phyloP scores from a whole-genome alignment of 2,888 invertebrate species.

The Dimorphilus gyrociliatus region DNA sequence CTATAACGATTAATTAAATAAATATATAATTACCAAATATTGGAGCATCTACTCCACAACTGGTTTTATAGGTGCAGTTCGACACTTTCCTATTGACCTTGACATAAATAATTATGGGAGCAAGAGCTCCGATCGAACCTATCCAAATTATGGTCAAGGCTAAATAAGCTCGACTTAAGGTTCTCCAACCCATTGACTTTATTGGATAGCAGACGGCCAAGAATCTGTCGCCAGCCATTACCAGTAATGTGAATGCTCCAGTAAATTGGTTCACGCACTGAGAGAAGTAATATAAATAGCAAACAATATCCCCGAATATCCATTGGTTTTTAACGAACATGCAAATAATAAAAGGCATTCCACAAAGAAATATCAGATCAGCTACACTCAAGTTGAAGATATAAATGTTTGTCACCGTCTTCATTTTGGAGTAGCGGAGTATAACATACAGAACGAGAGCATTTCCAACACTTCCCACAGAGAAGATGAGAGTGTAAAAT shows the following conservation, averaged over 20 bases:
- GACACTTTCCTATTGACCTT: too few species aligned
- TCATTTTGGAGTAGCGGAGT: conserved; percentile 12
- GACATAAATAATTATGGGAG: conserved; percentile 11
- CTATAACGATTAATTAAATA: too few species aligned
- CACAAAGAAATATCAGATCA: conserved; percentile 11
- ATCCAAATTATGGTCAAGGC: conserved; percentile 10
- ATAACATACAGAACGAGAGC: conserved; percentile 11
- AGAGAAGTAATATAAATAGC: conserved; percentile 10
- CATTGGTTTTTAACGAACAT: conserved; percentile 8
- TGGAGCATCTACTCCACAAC: too few species aligned
- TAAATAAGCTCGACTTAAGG: conserved; percentile 8
- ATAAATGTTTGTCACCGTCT: conserved; percentile 13
- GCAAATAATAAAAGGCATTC: conserved; percentile 11
- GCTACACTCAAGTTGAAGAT: conserved; percentile 13
- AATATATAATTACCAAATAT: too few species aligned
- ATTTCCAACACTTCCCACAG: conserved; percentile 9
- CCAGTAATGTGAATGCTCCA: conserved; percentile 11
- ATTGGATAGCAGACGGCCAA: conserved; percentile 12
- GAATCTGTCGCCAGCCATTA: conserved; percentile 13
- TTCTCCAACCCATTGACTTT: conserved; percentile 9
- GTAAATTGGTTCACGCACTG: conserved; percentile 13
- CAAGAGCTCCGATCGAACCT: conserved; percentile 9
- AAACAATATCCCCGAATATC: conserved; percentile 10
- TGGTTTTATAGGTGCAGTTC: too few species aligned
- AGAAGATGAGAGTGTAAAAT: conserved; percentile 8